phyloP scores from a whole-genome alignment of 2,888 invertebrate species.

The Rhagium mordax region DNA sequence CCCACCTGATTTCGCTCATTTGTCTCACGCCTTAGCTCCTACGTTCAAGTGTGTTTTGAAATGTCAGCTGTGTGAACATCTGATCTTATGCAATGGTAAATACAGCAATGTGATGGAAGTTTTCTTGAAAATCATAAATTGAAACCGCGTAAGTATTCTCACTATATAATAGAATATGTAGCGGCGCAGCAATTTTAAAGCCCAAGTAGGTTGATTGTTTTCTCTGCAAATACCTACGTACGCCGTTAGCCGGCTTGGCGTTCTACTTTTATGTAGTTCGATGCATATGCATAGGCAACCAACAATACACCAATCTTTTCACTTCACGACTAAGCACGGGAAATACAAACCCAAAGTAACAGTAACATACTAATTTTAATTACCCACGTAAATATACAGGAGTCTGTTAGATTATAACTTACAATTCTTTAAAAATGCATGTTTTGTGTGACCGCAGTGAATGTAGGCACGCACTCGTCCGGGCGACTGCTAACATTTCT shows the following conservation, averaged over 20 bases:
- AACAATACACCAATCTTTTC: not conserved
- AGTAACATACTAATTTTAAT: too few relatives aligned
- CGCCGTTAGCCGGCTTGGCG: too few relatives aligned
- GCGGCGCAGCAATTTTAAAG: not conserved
- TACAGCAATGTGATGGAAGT: not conserved
- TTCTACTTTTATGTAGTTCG: not conserved
- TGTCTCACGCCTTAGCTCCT: constrained; percentile 12
- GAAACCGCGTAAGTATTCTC: not conserved
- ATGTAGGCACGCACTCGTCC: constrained; percentile 37
- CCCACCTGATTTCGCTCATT: not conserved
- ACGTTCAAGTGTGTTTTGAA: constrained; percentile 49
- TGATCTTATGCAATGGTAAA: constrained; percentile 41
- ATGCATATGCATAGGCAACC: not conserved
- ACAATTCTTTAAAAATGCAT: not conserved
- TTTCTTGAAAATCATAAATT: constrained; percentile 16
- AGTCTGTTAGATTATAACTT: too few relatives aligned
- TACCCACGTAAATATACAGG: too few relatives aligned
- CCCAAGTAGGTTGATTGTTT: too few relatives aligned
- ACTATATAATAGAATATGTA: not conserved
- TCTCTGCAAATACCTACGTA: too few relatives aligned
- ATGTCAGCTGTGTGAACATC: constrained; percentile 52
- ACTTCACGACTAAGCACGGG: not conserved
- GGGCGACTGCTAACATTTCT: constrained; percentile 40
- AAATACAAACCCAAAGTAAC: too few relatives aligned
- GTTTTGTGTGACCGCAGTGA: not conserved